Percentiles rank a stretch among this genome's conserved stretches.
These are phyloP conservation scores for Drosophila aff. DNA, from an alignment of 1,140 invertebrate species.

Conservation along the genomic window DNA sequence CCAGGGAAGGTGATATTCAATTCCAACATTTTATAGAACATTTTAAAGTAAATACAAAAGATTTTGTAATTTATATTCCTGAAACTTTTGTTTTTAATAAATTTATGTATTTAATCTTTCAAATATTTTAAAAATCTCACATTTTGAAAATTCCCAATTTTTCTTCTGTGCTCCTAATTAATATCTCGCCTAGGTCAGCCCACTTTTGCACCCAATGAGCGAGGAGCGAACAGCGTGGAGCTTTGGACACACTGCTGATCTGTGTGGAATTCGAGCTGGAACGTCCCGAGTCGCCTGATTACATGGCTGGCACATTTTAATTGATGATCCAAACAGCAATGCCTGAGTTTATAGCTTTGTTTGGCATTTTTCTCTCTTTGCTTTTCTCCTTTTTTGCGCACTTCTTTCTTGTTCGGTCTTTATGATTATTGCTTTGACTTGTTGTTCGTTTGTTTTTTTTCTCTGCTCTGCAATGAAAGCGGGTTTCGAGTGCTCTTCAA, in stretches of 20 bases:
- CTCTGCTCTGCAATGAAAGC: constrained; percentile 37
- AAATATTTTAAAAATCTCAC: neutral
- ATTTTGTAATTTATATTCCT: no score
- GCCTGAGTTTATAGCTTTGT: constrained; percentile 41
- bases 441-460: constrained; percentile 30
- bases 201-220: constrained; percentile 34
- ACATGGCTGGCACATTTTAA: constrained; percentile 62
- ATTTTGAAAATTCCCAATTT: neutral
- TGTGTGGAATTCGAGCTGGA: constrained; percentile 39
- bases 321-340: constrained; percentile 66
- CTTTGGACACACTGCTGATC: constrained; percentile 5
- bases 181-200: constrained; percentile 47
- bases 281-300: constrained; percentile 50
- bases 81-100: neutral
- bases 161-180: constrained; percentile 35
- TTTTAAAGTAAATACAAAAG: neutral
- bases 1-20: neutral
- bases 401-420: constrained; percentile 45
- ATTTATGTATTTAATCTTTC: no score
- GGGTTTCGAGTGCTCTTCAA: constrained; percentile 38
- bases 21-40: neutral
- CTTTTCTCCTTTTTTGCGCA: constrained; percentile 19
- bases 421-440: constrained; percentile 65
- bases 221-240: neutral
- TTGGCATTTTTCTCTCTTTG: constrained; percentile 38